Base-by-base conservation (phyloP, 2,888 invertebrate genomes). In the Byasa hedistus region DNA sequence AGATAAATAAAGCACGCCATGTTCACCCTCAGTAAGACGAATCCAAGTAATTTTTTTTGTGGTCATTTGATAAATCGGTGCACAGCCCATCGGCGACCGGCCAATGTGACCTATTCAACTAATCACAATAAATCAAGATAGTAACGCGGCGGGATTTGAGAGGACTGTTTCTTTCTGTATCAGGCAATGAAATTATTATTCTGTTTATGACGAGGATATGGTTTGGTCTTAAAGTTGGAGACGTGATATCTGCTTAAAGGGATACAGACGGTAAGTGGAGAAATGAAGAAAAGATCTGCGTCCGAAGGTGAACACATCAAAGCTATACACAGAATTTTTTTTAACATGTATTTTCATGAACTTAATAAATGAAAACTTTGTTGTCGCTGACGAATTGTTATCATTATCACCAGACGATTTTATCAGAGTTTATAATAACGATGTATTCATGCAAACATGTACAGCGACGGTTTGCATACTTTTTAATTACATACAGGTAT, bases 21-120 rank as follows among this genome's bases (percentile, higher is more conserved):
- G 48, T 48, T 48, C 39, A 39, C 48, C 48, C 48, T n/a, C n/a
- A 4, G 48, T 48, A 48, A 48, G 19, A 19, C 12, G n/a, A 7
- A 48, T n/a, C n/a, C 48, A 48, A n/a, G 48, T 48, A 48, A n/a
- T n/a, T n/a, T 48, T 48, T 48, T 48, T 48, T 48, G 19, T 48
- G 39, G 2, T 10, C 15, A 39, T 1, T 48, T 48, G n/a, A 19
- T 19, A n/a, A 48, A 48, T 48, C 7, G 19, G 48, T 8, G 48
- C 48, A n/a, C 48, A 48, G n/a, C 19, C 15, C n/a, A 48, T 48
- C 48, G 48, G n/a, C 48, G n/a, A 48, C 1, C 48, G 48, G 48
- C 3, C 48, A 48, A 19, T 48, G 48, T 48, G 48, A n/a, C n/a
- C 48, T n/a, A 19, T 48, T 48, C 19, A 48, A n/a, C n/a, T 48